Evolutionary conservation across 2,888 invertebrate genomes (phyloP).

Genomic region (Limenitis arthemis): DNA sequence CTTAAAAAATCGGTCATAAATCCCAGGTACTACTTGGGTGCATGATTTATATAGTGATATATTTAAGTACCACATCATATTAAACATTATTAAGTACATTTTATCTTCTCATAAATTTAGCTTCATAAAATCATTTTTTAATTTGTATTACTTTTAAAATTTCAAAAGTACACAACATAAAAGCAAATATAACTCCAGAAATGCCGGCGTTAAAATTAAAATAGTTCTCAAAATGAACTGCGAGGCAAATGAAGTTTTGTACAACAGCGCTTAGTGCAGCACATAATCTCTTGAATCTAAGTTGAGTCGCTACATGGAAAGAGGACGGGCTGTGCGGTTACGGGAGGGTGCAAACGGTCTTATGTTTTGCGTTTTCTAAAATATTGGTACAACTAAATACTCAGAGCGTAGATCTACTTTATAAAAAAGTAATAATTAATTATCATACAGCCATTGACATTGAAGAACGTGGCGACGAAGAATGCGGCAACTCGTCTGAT

Average conservation of each 20-base stretch:
- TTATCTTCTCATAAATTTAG: too few relatives aligned
- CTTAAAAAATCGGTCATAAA: too few relatives aligned
- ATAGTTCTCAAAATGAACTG: slow-evolving; percentile 16
- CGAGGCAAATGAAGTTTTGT: slow-evolving; percentile 31
- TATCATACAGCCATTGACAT: too few relatives aligned
- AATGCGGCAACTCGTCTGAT: too few relatives aligned
- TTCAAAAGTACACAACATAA: neutral
- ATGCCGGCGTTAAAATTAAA: slow-evolving; percentile 18
- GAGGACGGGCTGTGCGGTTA: slow-evolving; percentile 37
- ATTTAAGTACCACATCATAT: too few relatives aligned
- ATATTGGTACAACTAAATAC: slow-evolving; percentile 1
- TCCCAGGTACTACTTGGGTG: too few relatives aligned
- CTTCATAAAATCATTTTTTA: too few relatives aligned
- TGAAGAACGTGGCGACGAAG: too few relatives aligned
- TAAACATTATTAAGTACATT: too few relatives aligned
- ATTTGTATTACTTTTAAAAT: too few relatives aligned
- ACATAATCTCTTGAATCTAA: slow-evolving; percentile 35
- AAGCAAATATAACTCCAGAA: neutral
- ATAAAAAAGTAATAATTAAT: too few relatives aligned
- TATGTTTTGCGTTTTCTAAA: slow-evolving; percentile 17
- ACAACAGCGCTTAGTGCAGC: slow-evolving; percentile 29
- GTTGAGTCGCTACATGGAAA: slow-evolving; percentile 42
- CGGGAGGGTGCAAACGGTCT: slow-evolving; percentile 17
- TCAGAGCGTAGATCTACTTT: neutral
- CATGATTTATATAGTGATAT: too few relatives aligned